Conservation (phyloP, 2,888 invertebrate species). For the Spialia ferax region DNA sequence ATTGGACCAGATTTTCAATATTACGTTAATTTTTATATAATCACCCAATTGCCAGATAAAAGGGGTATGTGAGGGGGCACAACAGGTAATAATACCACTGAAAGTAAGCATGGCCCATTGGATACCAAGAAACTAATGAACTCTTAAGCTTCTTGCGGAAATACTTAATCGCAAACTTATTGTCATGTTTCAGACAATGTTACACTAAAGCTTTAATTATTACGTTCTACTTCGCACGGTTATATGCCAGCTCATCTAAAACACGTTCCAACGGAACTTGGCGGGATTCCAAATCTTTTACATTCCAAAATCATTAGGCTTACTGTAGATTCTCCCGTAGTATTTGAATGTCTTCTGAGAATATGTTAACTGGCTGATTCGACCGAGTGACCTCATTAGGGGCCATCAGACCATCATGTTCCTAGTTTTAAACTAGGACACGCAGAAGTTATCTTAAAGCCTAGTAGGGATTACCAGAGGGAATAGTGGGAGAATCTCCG, state of each 20-base stretch:
- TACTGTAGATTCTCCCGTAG: slow-evolving; percentile 27
- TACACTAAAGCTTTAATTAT: slow-evolving; percentile 2
- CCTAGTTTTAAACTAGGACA: neutral
- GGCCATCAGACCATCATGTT: neutral
- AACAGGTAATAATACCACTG: no score
- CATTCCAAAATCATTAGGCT: slow-evolving; percentile 43
- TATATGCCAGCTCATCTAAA: slow-evolving; percentile 20
- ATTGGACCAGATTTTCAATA: neutral
- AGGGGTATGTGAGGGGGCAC: slow-evolving; percentile 1
- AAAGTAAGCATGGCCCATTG: no score
- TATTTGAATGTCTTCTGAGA: slow-evolving; percentile 28
- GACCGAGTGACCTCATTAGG: slow-evolving; percentile 21
- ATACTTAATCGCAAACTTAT: no score
- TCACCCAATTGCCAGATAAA: neutral
- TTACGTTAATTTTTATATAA: neutral
- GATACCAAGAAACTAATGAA: no score
- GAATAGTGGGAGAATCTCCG: neutral
- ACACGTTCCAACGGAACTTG: slow-evolving; percentile 30
- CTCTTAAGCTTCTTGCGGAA: no score
- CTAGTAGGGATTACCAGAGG: neutral
- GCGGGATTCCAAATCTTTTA: slow-evolving; percentile 43
- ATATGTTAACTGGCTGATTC: slow-evolving; percentile 6
- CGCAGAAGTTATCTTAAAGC: neutral
- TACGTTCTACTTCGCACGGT: neutral
- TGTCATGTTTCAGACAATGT: neutral